Conservation (phyloP, 2,888 invertebrate genomes). For the Hemaris fuciformis region DNA sequence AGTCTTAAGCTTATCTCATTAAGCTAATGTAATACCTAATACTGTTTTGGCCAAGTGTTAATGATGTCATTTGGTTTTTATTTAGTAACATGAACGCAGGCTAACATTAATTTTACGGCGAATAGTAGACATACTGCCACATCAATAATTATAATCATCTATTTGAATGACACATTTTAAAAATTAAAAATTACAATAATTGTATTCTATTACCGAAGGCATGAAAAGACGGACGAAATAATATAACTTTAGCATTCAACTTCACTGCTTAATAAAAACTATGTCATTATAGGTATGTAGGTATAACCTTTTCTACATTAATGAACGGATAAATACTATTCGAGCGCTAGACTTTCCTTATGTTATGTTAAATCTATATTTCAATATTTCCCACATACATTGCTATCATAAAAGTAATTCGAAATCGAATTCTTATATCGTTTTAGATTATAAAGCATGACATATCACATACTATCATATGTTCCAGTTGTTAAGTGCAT, state of each 20-base stretch:
- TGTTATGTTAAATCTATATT: too few relatives aligned
- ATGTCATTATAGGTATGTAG: too few relatives aligned
- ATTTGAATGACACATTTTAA: not conserved
- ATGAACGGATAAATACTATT: too few relatives aligned
- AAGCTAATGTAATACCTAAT: not conserved
- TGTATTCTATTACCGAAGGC: not conserved
- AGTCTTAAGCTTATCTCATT: not conserved
- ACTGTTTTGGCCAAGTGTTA: not conserved
- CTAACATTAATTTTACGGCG: not conserved
- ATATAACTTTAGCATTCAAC: not conserved
- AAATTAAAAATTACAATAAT: not conserved
- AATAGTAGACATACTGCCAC: not conserved
- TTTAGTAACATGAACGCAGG: too few relatives aligned
- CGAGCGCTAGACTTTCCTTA: too few relatives aligned
- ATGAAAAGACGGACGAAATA: not conserved
- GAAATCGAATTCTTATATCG: too few relatives aligned
- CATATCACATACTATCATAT: too few relatives aligned
- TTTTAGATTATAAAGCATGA: too few relatives aligned
- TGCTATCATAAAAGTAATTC: too few relatives aligned
- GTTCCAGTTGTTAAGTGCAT: too few relatives aligned
- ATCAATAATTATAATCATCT: not conserved
- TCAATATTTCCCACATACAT: too few relatives aligned
- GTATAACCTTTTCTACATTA: too few relatives aligned
- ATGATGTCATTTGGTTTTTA: not conserved
- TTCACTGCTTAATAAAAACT: not conserved